Evolutionary conservation across 2,888 invertebrate genomes (phyloP), one percentile per base, ranked within the genome.

Genomic region (Agonopterix alstromeriana): DNA sequence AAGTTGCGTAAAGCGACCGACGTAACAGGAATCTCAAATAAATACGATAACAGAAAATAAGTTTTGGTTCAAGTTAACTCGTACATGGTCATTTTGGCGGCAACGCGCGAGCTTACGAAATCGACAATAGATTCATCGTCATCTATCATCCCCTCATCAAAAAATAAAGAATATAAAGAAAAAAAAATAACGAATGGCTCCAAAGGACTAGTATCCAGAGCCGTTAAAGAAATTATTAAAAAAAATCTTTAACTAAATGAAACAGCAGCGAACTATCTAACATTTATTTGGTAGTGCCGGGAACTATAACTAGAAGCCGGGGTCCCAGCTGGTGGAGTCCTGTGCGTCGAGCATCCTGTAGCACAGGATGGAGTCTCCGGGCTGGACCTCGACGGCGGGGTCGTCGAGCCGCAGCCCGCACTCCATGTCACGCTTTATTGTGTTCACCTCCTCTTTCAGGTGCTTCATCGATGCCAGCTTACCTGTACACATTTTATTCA

Each of bases 331-430:
- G 2, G 94, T 93, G 52, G 79, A 83, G 69, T 93, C 93, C 9
- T 86, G 63, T 48, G 93, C 90, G 68, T 92, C 87, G 45, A 91
- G 91, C 58, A 91, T 80, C 63, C 91, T 90, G 75, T 94, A 97
- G 77, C 97, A 98, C 27, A 94, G 73, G 4, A 98, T 78, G 0
- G 78, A 82, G 76, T 99, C 98, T 0, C 96, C 97, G 0, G 92
- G 86, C 75, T 93, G 76, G 50, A 96, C 93, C 27, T 86, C 70
- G 35, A 96, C 60, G 1, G 79, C 70, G 0, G 82, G 65, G 63
- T 95, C 93, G 2, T 90, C 90, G 48, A 98, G 89, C 53, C 93
- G 92, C 35, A 99, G 71, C 0, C 98, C 98, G 77, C 98, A 98
- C 73, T 99, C 98, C 51, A 93, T 91, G 70, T 95, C 95, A 44